These are phyloP conservation scores for Potamilus streckersoni DNA, from an alignment of 1,140 invertebrate genomes.

Conservation along the genomic window DNA sequence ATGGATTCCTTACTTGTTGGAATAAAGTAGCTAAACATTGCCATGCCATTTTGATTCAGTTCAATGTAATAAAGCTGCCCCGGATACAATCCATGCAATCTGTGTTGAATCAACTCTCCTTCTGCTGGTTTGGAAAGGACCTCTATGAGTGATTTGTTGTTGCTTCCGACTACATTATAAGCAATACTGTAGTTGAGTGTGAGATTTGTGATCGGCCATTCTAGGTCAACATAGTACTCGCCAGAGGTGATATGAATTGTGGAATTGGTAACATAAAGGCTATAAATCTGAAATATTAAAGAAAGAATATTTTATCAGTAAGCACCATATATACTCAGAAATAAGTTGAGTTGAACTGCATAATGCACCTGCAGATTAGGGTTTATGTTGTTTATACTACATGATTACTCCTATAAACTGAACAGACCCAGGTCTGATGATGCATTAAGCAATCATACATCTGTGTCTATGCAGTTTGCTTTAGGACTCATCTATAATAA, in stretches of 20 bases:
- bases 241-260: slow-evolving; percentile 2
- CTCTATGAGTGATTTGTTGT: not conserved
- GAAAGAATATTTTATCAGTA: not conserved
- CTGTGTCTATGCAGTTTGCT: too few relatives aligned
- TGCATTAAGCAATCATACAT: too few relatives aligned
- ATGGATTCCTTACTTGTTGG: slow-evolving; percentile 13
- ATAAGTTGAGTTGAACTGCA: too few relatives aligned
- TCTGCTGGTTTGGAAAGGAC: not conserved
- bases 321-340: too few relatives aligned
- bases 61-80: slow-evolving; percentile 17
- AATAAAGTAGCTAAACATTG: slow-evolving; percentile 1
- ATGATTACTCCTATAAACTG: too few relatives aligned
- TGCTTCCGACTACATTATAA: not conserved
- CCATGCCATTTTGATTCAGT: slow-evolving; percentile 1
- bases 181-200: slow-evolving; percentile 10
- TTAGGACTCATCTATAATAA: too few relatives aligned
- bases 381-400: too few relatives aligned
- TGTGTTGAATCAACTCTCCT: slow-evolving; percentile 11
- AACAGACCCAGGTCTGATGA: too few relatives aligned
- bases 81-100: slow-evolving; percentile 10
- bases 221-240: slow-evolving; percentile 2
- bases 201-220: slow-evolving; percentile 14
- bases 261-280: slow-evolving; percentile 16
- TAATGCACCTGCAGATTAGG: too few relatives aligned
- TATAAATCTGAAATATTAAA: slow-evolving; percentile 20